Conservation (phyloP, 1,140 invertebrate genomes). For the Anoplophora glabripennis region DNA sequence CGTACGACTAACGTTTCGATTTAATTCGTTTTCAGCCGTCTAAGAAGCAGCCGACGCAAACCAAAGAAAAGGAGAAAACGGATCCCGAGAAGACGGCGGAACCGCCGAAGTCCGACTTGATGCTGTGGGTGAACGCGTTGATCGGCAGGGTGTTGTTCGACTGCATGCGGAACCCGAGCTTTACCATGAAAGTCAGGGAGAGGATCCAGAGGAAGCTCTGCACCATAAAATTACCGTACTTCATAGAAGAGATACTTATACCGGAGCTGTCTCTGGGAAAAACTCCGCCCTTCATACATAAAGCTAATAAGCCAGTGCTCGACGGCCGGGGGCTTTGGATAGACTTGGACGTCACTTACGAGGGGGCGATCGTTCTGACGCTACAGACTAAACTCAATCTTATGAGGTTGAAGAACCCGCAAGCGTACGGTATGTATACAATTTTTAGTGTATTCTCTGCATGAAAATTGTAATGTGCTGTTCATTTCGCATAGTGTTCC, state of each 20-base stretch:
- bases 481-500: no score
- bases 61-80: slow-evolving; percentile 10
- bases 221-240: slow-evolving; percentile 83
- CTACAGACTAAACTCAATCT: slow-evolving; percentile 95
- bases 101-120: slow-evolving; percentile 7
- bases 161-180: slow-evolving; percentile 61
- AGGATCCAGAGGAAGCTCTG: slow-evolving; percentile 84
- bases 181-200: slow-evolving; percentile 62
- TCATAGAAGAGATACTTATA: slow-evolving; percentile 80
- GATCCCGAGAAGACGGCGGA: slow-evolving; percentile 14
- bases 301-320: slow-evolving; percentile 68
- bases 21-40: slow-evolving; percentile 19
- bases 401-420: slow-evolving; percentile 71
- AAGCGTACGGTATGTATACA: slow-evolving; percentile 26
- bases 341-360: slow-evolving; percentile 86
- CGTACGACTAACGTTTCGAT: neutral
- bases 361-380: slow-evolving; percentile 83
- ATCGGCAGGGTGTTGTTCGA: slow-evolving; percentile 76
- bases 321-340: slow-evolving; percentile 91
- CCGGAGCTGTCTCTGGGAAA: slow-evolving; percentile 74
- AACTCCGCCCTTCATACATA: slow-evolving; percentile 72
- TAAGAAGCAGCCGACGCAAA: slow-evolving; percentile 3
- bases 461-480: neutral
- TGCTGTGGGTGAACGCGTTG: slow-evolving; percentile 27
- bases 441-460: neutral